Evolutionary conservation across 1,140 invertebrate genomes (phyloP).

Genomic region (Zophobas morio): DNA sequence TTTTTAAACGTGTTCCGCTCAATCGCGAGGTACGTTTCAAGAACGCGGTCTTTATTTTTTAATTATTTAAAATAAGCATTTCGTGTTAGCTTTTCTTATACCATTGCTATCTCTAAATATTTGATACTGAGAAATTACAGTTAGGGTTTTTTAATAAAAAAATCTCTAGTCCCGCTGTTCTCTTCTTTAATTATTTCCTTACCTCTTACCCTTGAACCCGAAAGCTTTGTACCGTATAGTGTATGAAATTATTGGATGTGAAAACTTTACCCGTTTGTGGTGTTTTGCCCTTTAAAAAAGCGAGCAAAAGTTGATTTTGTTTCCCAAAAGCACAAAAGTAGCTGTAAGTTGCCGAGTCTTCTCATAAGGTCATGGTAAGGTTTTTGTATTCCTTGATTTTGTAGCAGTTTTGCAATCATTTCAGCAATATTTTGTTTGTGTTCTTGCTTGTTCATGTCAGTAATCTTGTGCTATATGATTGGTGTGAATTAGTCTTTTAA

Average conservation of each 20-base stretch:
- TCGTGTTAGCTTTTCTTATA: constrained; percentile 63
- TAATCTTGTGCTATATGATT: constrained; percentile 54
- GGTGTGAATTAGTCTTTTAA: constrained; percentile 56
- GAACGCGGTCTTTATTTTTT: constrained; percentile 42
- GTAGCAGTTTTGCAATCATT: constrained; percentile 31
- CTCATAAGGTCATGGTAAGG: constrained; percentile 41
- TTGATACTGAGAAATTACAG: constrained; percentile 64
- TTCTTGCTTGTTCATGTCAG: constrained; percentile 48
- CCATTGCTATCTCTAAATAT: constrained; percentile 63
- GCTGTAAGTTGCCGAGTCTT: constrained; percentile 52
- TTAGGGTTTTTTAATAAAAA: constrained; percentile 66
- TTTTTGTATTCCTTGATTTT: constrained; percentile 49
- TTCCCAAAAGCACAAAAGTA: constrained; percentile 52
- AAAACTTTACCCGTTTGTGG: constrained; percentile 53
- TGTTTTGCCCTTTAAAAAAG: constrained; percentile 45
- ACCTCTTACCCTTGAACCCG: constrained; percentile 43
- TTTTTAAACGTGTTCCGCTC: constrained; percentile 40
- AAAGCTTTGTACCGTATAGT: constrained; percentile 53
- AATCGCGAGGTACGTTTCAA: constrained; percentile 32
- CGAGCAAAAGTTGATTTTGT: constrained; percentile 48
- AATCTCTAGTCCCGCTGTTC: constrained; percentile 66
- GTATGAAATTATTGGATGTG: constrained; percentile 54
- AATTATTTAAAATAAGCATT: constrained; percentile 56
- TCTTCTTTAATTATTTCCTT: constrained; percentile 58
- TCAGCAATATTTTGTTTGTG: constrained; percentile 47